A percentile compares a stretch with the other conserved stretches of the same genome.
phyloP scores from a whole-genome alignment of 1,140 invertebrate species.

The Yoshiicerus persimilis region DNA sequence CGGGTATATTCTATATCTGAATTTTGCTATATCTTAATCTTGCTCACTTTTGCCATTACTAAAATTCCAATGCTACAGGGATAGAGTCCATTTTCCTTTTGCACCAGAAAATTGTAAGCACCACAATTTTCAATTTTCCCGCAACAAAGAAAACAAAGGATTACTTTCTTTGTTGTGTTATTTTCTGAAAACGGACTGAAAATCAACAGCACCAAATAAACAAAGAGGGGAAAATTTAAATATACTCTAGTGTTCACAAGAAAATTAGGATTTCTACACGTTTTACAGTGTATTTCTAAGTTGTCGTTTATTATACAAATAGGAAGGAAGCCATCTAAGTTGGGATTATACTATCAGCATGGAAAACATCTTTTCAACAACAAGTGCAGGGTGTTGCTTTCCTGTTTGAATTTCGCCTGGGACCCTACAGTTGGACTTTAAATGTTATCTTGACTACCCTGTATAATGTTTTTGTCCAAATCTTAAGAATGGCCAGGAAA shows the following conservation, averaged over 20 bases:
- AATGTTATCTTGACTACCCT: background rate
- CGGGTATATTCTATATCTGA: background rate
- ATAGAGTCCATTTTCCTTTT: background rate
- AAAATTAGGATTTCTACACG: background rate
- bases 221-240: no score
- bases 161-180: no score
- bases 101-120: background rate
- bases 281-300: no score
- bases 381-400: slow-evolving; percentile 7
- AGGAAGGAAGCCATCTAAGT: background rate
- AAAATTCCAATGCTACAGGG: background rate
- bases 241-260: no score
- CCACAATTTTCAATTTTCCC: background rate
- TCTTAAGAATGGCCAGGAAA: slow-evolving; percentile 1
- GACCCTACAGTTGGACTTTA: background rate
- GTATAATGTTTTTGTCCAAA: slow-evolving; percentile 7
- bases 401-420: background rate
- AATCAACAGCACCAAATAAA: no score
- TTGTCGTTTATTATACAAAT: background rate
- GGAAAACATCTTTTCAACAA: background rate
- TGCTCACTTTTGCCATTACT: background rate
- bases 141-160: background rate
- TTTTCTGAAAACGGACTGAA: no score
- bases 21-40: background rate
- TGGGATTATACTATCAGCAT: background rate